Conservation (phyloP, 2,888 invertebrate genomes). For the Meliscaeva auricollis region DNA sequence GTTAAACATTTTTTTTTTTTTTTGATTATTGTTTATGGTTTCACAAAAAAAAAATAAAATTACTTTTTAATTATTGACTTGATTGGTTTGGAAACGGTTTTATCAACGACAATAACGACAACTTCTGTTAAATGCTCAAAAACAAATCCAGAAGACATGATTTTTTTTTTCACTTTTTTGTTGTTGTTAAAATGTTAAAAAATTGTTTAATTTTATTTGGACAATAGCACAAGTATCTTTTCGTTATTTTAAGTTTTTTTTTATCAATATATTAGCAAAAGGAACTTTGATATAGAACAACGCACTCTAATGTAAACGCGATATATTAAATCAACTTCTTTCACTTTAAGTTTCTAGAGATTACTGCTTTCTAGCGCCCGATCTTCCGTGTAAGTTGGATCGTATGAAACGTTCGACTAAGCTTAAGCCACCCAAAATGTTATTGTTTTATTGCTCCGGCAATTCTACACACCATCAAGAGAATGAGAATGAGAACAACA, state of each 20-base stretch:
- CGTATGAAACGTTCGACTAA: slow-evolving; percentile 69
- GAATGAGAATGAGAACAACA: slow-evolving; percentile 45
- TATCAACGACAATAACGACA: slow-evolving; percentile 45
- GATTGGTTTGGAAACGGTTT: slow-evolving; percentile 44
- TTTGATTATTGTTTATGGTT: not conserved
- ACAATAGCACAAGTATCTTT: slow-evolving; percentile 43
- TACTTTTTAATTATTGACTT: slow-evolving; percentile 56
- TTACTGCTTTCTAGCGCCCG: slow-evolving; percentile 56
- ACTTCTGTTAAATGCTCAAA: slow-evolving; percentile 80
- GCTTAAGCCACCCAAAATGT: slow-evolving; percentile 64
- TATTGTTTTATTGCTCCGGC: slow-evolving; percentile 68
- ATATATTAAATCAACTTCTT: slow-evolving; percentile 74
- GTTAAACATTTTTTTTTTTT: slow-evolving; percentile 81
- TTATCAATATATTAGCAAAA: slow-evolving; percentile 29
- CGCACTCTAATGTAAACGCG: slow-evolving; percentile 44
- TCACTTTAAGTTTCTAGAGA: slow-evolving; percentile 42
- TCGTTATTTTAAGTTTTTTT: no score
- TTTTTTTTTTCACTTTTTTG: slow-evolving; percentile 50
- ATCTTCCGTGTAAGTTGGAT: slow-evolving; percentile 68
- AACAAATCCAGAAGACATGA: slow-evolving; percentile 83
- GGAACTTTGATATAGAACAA: slow-evolving; percentile 75
- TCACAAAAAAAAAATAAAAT: slow-evolving; percentile 7
- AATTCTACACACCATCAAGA: slow-evolving; percentile 18
- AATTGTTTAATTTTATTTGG: slow-evolving; percentile 24
- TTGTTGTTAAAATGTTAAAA: not conserved